Base-by-base conservation (phyloP, 2,888 invertebrate genomes). In the Timandra comae region DNA sequence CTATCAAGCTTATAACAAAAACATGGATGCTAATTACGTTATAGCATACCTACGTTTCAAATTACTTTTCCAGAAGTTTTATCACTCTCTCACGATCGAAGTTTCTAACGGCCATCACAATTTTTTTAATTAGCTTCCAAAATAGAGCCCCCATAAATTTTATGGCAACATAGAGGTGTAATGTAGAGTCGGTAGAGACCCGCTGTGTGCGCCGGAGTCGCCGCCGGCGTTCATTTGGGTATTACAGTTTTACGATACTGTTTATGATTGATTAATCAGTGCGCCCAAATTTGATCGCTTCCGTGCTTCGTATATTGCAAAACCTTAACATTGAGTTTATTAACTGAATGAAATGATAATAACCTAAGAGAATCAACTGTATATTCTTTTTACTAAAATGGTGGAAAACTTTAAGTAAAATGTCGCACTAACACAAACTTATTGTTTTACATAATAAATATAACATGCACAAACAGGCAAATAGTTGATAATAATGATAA, bases 121-220 rank as follows among this genome's bases (percentile, higher is more conserved):
- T 69, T 76, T 75, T 64, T 75, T 81, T 79, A 81, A 81, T 80
- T 78, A 77, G 77, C 71, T 72, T 66, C 72, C 64, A 77, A 81
- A 80, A 78, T 80, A 70, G 73, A 71, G 69, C 69, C 70, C 63
- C 63, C 67, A 79, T 81, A 81, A 81, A 81, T 74, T 79, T 81
- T 79, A 79, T 76, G 70, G 70, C 74, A 65, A 70, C 63, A 66
- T 62, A 53, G 59, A 70, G 65, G 63, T 65, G 63, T 63, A 69
- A 65, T 60, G 66, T 60, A 51, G 56, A 52, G 56, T 55, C 52
- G 58, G 56, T 38, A 49, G 50, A 35, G 29, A 24, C 23, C 22
- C 45, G 54, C 43, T 48, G 53, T 46, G 37, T 37, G 42, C 44
- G 46, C 46, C 41, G 43, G 44, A 35, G 42, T 44, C 49, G 64